phyloP scores from a whole-genome alignment of 2,888 invertebrate species.

The Euplagia quadripunctaria region DNA sequence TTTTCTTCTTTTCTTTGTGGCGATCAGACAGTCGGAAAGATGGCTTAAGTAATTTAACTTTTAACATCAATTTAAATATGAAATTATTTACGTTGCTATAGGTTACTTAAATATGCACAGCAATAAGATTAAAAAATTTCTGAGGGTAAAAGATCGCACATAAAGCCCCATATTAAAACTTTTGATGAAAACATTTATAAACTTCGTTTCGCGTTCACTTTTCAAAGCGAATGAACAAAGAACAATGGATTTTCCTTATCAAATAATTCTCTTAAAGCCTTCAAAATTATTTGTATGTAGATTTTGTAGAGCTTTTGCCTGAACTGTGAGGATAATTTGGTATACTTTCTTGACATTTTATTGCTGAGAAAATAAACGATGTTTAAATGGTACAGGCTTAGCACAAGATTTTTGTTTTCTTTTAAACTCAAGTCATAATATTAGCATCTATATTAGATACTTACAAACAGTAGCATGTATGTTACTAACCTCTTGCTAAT shows the following conservation, averaged over 20 bases:
- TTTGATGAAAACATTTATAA: constrained; percentile 13
- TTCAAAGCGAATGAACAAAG: constrained; percentile 5
- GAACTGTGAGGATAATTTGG: constrained; percentile 1
- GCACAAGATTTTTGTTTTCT: not conserved
- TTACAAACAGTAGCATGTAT: not conserved
- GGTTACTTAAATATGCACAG: not conserved
- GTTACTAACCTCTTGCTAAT: too few species aligned
- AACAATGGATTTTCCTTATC: constrained; percentile 13
- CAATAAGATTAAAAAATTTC: not conserved
- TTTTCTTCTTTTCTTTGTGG: too few species aligned
- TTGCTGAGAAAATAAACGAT: not conserved
- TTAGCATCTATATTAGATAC: not conserved
- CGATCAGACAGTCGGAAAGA: too few species aligned
- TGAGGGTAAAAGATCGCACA: not conserved
- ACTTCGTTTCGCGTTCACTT: constrained; percentile 12
- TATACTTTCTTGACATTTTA: not conserved
- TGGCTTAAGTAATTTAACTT: too few species aligned
- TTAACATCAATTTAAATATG: not conserved
- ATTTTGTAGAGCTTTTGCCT: not conserved
- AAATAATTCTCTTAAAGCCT: constrained; percentile 14
- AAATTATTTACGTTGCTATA: not conserved
- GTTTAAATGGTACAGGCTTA: not conserved
- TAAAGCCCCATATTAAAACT: constrained; percentile 1
- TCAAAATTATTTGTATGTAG: constrained; percentile 7
- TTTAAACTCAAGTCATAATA: too few species aligned